A percentile compares a stretch with the other conserved stretches of the same genome.
These are phyloP conservation scores for Stegodyphus mimosarum DNA, from an alignment of 1,140 invertebrate genomes.

Conservation along the genomic window DNA sequence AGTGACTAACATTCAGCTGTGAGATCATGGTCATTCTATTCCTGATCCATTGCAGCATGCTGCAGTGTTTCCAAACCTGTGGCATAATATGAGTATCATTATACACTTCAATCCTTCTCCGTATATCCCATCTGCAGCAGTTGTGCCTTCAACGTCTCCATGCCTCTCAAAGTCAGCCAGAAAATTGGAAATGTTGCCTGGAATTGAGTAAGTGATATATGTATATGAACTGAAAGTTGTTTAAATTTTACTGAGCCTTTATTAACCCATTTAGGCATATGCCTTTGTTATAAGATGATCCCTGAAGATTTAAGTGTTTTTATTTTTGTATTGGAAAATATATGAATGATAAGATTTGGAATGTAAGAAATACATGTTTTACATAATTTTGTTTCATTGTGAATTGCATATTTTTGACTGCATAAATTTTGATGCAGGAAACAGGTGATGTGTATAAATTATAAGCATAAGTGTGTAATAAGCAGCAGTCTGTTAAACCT, in stretches of 20 bases:
- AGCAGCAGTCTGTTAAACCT: too few species aligned
- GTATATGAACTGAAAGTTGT: neutral
- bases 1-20: conserved; percentile 12
- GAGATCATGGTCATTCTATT: neutral
- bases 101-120: conserved; percentile 44
- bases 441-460: too few species aligned
- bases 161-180: conserved; percentile 27
- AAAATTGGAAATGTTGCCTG: conserved; percentile 51
- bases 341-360: too few species aligned
- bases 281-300: too few species aligned
- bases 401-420: too few species aligned
- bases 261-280: neutral
- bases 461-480: too few species aligned
- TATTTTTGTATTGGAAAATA: too few species aligned
- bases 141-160: conserved; percentile 32
- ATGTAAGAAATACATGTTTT: too few species aligned
- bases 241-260: neutral
- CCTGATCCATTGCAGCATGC: conserved; percentile 5
- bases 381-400: too few species aligned
- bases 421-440: too few species aligned
- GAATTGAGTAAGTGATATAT: conserved; percentile 47
- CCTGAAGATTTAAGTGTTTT: too few species aligned
- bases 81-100: conserved; percentile 59
- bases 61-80: conserved; percentile 35
- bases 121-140: conserved; percentile 23